Conservation (phyloP, 2,888 invertebrate genomes). For the Melipona beecheii region DNA sequence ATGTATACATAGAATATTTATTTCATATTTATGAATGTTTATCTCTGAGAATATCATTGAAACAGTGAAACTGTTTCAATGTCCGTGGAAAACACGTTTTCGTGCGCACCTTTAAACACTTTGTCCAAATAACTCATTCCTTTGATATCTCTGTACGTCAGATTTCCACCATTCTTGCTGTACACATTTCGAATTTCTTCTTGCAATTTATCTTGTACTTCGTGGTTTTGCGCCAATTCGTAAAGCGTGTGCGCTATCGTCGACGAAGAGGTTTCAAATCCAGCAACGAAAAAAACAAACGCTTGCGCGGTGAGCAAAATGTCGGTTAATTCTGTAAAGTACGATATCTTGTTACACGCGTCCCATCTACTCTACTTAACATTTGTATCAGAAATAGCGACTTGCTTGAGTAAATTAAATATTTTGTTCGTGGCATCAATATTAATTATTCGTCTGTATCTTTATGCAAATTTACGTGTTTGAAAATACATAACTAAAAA, state of each 20-base stretch:
- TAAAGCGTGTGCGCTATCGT: constrained; percentile 71
- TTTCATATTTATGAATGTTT: too few relatives aligned
- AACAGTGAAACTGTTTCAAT: too few relatives aligned
- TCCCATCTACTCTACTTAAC: too few relatives aligned
- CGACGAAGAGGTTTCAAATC: constrained; percentile 74
- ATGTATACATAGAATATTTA: too few relatives aligned
- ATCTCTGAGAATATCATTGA: too few relatives aligned
- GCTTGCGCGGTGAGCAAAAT: constrained; percentile 69
- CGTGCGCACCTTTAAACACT: constrained; percentile 32
- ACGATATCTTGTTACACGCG: too few relatives aligned
- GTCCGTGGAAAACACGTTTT: not conserved
- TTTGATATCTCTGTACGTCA: constrained; percentile 82
- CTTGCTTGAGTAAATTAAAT: too few relatives aligned
- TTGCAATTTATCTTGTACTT: constrained; percentile 69
- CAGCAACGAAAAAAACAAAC: constrained; percentile 73
- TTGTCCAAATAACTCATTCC: constrained; percentile 83
- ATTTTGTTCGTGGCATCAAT: too few relatives aligned
- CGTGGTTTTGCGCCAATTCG: constrained; percentile 70
- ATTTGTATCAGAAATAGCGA: too few relatives aligned
- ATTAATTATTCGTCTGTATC: too few relatives aligned
- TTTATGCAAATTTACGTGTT: too few relatives aligned
- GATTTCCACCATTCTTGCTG: constrained; percentile 71
- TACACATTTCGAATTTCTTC: constrained; percentile 66
- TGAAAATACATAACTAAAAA: too few relatives aligned
- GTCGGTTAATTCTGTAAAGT: constrained; percentile 63